phyloP scores from a whole-genome alignment of 2,888 invertebrate genomes.

The Lasioglossum vierecki region DNA sequence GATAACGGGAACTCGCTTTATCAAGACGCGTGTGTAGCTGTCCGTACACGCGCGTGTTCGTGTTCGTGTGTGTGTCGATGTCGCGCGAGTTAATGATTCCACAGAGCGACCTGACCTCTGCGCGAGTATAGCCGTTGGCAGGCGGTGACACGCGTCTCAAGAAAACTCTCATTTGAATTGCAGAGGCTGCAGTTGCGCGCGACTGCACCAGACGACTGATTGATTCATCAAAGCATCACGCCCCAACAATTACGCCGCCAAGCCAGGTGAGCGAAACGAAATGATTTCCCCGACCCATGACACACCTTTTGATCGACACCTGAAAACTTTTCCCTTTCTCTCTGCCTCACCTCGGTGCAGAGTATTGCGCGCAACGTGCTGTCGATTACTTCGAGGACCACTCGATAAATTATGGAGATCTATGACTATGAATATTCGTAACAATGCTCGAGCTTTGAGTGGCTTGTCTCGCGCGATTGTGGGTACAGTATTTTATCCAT shows the following conservation, averaged over 20 bases:
- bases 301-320: conserved; percentile 11
- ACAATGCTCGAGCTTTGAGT: neutral
- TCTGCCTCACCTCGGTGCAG: neutral
- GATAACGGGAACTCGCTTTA: conserved; percentile 60
- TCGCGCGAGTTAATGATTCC: conserved; percentile 60
- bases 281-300: conserved; percentile 37
- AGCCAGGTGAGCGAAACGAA: conserved; percentile 58
- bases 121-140: neutral
- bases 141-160: conserved; percentile 51
- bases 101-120: conserved; percentile 7
- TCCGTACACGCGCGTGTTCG: neutral
- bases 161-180: conserved; percentile 72
- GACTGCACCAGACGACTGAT: conserved; percentile 55
- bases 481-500: too few species aligned
- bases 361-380: neutral
- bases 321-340: neutral
- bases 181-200: conserved; percentile 58
- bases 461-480: neutral
- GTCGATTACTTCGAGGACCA: neutral
- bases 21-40: conserved; percentile 34
- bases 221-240: conserved; percentile 69
- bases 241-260: conserved; percentile 59
- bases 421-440: neutral
- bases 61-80: neutral
- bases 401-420: neutral